Conservation (phyloP, 2,113 vertebrate genomes). For the Aphelocoma coerulescens region DNA sequence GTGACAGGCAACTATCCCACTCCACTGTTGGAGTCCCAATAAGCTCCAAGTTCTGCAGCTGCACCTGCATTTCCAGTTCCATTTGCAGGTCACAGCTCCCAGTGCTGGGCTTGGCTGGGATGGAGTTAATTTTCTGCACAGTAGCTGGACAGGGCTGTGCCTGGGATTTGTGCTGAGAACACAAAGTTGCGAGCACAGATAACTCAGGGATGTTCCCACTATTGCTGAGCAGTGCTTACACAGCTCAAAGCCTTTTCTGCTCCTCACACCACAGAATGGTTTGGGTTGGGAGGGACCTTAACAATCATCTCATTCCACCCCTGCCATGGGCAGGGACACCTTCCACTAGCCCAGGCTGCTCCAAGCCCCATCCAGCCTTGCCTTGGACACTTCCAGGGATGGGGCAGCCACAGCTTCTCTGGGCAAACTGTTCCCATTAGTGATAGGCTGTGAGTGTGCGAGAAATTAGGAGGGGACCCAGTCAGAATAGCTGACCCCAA, state of each 20-base stretch:
- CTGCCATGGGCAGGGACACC: not conserved
- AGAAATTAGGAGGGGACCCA: not conserved
- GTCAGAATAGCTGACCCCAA: not conserved
- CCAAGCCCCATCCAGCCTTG: fast-evolving
- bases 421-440: not conserved
- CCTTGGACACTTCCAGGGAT: not conserved
- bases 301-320: not conserved
- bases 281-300: not conserved
- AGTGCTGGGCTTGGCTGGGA: not conserved
- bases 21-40: not conserved
- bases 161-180: not conserved
- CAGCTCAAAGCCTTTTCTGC: not conserved
- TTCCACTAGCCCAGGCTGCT: fast-evolving
- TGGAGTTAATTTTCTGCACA: not conserved
- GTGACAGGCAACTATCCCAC: not conserved
- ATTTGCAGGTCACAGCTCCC: not conserved
- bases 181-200: not conserved
- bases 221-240: not conserved
- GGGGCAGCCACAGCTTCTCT: not conserved
- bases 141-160: not conserved
- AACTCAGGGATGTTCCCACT: not conserved
- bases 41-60: not conserved
- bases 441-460: not conserved
- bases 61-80: not conserved
- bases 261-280: not conserved